Evolutionary conservation across 2,888 invertebrate species (phyloP).

Genomic region (Harpalus rubripes): DNA sequence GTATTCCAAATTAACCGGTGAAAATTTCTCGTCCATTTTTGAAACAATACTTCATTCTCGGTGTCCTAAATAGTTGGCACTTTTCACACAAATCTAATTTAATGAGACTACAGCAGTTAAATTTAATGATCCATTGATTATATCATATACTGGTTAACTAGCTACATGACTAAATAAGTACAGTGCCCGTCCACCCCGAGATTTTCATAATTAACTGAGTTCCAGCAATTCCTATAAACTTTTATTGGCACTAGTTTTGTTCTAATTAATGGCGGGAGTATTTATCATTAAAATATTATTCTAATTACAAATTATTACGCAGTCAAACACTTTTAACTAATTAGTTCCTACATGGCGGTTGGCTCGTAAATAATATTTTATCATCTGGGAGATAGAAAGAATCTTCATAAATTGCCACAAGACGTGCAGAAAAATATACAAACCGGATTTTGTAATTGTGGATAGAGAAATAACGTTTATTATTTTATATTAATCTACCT

Average conservation of each 20-base stretch:
- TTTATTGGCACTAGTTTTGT: constrained; percentile 43
- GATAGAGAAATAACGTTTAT: constrained; percentile 21
- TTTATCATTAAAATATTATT: constrained; percentile 50
- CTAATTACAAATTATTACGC: constrained; percentile 39
- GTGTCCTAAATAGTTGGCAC: constrained; percentile 28
- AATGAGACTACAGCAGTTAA: constrained; percentile 27
- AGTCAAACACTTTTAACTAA: constrained; percentile 45
- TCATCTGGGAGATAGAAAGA: constrained; percentile 23
- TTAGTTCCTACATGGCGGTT: constrained; percentile 35
- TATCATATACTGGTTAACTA: constrained; percentile 35
- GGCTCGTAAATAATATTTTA: constrained; percentile 48
- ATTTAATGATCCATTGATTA: constrained; percentile 45
- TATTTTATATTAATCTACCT: constrained; percentile 19
- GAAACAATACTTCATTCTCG: constrained; percentile 13
- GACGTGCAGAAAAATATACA: constrained; percentile 8
- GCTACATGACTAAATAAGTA: constrained; percentile 40
- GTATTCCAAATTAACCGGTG: constrained; percentile 2
- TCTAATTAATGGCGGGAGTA: constrained; percentile 35
- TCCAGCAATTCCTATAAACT: constrained; percentile 39
- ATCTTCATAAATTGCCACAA: constrained; percentile 20
- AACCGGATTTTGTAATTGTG: constrained; percentile 45
- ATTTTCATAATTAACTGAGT: constrained; percentile 37
- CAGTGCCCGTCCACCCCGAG: constrained; percentile 2
- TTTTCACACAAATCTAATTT: constrained; percentile 43
- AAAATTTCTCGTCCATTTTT: constrained; percentile 23